Evolutionary conservation across 2,797 vertebrate genomes (phyloP).

Genomic region (Myotis pilosus): DNA sequence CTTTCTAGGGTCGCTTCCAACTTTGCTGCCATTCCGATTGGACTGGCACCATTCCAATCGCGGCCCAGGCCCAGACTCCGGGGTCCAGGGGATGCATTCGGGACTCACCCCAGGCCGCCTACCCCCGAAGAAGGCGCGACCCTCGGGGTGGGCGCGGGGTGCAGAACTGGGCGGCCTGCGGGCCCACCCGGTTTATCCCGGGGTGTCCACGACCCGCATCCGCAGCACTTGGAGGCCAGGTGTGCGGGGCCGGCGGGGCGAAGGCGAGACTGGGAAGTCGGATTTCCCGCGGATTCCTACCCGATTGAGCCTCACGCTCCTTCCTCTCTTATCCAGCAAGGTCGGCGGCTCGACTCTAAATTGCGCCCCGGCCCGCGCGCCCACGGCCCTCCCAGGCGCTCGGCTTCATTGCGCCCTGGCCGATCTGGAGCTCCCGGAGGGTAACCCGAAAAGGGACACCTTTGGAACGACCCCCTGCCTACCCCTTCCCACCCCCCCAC

Average conservation of each 20-base stretch:
- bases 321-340: neutral
- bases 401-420: neutral
- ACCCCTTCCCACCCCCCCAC: too few species aligned
- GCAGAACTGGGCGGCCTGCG: fast-evolving
- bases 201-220: fast-evolving
- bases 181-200: too few species aligned
- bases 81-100: neutral
- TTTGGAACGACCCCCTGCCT: neutral
- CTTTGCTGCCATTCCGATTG: neutral
- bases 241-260: neutral
- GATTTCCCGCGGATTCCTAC: neutral
- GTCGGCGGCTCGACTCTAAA: fast-evolving
- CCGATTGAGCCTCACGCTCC: too few species aligned
- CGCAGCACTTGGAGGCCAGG: neutral
- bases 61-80: neutral
- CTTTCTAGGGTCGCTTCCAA: neutral
- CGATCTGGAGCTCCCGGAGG: neutral
- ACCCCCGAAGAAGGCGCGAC: neutral
- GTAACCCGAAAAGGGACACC: neutral
- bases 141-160: fast-evolving
- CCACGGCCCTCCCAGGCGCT: neutral
- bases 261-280: neutral
- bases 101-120: neutral
- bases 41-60: neutral
- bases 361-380: neutral